phyloP scores from a whole-genome alignment of 2,113 vertebrate genomes.

The Narcine bancroftii region DNA sequence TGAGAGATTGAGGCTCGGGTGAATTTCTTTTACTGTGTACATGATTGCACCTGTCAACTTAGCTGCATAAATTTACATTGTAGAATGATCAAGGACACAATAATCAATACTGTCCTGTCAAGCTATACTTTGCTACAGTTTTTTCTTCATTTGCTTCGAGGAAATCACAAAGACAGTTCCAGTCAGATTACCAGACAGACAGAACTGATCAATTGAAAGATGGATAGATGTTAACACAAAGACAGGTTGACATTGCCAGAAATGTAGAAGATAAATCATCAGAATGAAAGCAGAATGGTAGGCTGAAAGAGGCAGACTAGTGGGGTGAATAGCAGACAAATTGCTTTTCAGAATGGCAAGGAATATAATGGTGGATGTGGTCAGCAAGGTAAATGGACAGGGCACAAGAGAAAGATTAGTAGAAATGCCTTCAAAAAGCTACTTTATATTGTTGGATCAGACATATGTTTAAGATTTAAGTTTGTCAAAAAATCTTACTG shows the following conservation, averaged over 20 bases:
- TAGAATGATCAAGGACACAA: neutral
- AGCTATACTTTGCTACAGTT: neutral
- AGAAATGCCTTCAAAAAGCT: neutral
- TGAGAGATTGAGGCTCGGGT: neutral
- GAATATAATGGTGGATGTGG: no score
- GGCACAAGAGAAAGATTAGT: neutral
- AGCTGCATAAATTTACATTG: constrained; percentile 18
- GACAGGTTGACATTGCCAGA: neutral
- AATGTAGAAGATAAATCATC: neutral
- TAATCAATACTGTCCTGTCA: neutral
- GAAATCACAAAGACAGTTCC: neutral
- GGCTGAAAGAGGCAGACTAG: neutral
- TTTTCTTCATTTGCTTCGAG: constrained; percentile 30
- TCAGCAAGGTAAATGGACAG: neutral
- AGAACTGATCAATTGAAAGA: neutral
- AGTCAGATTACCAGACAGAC: neutral
- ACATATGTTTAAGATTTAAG: no score
- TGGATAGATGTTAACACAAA: neutral
- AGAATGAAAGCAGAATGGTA: neutral
- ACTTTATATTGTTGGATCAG: neutral
- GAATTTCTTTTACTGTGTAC: neutral
- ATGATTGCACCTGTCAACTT: constrained; percentile 4
- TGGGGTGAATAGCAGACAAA: neutral
- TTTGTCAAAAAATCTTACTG: no score
- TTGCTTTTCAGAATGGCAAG: neutral